Conservation (phyloP, 2,797 vertebrate species). For the Schizopygopsis pylzovi region DNA sequence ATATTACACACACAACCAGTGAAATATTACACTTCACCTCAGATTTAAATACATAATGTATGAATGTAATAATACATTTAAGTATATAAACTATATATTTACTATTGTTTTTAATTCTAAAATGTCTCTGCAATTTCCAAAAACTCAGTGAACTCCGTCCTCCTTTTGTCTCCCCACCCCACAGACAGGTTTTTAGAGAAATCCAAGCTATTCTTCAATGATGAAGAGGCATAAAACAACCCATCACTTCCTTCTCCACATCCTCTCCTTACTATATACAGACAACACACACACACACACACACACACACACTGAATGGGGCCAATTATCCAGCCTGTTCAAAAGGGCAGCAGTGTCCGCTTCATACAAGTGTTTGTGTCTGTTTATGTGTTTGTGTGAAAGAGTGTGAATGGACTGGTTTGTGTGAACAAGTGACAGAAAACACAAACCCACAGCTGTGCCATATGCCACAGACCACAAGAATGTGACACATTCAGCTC, state of each 20-base stretch:
- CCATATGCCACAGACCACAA: neutral
- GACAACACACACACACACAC: conserved; percentile 11
- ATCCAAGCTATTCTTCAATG: conserved; percentile 42
- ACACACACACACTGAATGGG: conserved; percentile 48
- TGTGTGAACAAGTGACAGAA: conserved; percentile 35
- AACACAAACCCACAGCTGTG: conserved; percentile 39
- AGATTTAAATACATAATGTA: neutral
- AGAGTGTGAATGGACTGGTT: conserved; percentile 45
- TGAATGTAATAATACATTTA: neutral
- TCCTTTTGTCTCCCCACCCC: neutral
- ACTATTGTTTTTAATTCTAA: neutral
- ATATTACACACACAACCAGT: too few relatives aligned
- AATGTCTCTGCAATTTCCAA: neutral
- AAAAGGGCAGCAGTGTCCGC: conserved; percentile 52
- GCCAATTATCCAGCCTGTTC: conserved; percentile 58
- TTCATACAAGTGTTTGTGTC: conserved; percentile 51
- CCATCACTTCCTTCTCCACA: conserved; percentile 52
- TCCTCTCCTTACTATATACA: conserved; percentile 33
- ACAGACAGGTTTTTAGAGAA: conserved; percentile 15
- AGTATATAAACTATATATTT: neutral
- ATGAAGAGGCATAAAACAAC: conserved; percentile 38
- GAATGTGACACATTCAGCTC: neutral
- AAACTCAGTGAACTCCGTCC: neutral
- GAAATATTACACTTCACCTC: neutral
- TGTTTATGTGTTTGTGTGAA: conserved; percentile 53